A percentile compares a stretch with the other conserved stretches of the same genome.
Conservation (phyloP, 2,888 invertebrate species). For the Drosophila imparisetae region DNA sequence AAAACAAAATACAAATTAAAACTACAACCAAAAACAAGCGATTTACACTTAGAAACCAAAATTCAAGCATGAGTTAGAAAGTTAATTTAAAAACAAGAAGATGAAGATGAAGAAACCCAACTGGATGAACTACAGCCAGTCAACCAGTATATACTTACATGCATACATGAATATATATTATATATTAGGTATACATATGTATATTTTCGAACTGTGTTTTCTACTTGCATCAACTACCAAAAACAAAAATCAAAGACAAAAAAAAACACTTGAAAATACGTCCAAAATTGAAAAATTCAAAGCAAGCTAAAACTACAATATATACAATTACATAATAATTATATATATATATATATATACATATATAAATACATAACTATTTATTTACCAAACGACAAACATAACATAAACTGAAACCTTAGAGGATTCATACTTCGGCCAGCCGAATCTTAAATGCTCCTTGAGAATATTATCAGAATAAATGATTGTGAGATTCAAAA, state of each 20-base stretch:
- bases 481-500: constrained; percentile 10
- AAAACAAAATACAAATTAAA: constrained; percentile 23
- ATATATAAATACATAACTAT: constrained; percentile 60
- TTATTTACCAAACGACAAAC: constrained; percentile 57
- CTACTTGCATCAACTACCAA: constrained; percentile 73
- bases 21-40: constrained; percentile 54
- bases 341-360: constrained; percentile 55
- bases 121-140: constrained; percentile 61
- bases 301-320: constrained; percentile 54
- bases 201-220: constrained; percentile 78
- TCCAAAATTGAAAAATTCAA: constrained; percentile 71
- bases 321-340: constrained; percentile 60
- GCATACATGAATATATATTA: constrained; percentile 49
- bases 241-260: constrained; percentile 32
- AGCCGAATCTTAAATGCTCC: constrained; percentile 36
- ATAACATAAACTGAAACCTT: constrained; percentile 21
- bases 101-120: constrained; percentile 34
- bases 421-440: constrained; percentile 33
- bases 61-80: constrained; percentile 33
- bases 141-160: constrained; percentile 58
- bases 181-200: constrained; percentile 67
- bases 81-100: constrained; percentile 14
- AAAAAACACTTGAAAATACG: constrained; percentile 77
- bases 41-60: constrained; percentile 69
- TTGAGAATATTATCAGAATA: constrained; percentile 20